phyloP scores from a whole-genome alignment of 2,113 vertebrate species.

The Silurus meridionalis region DNA sequence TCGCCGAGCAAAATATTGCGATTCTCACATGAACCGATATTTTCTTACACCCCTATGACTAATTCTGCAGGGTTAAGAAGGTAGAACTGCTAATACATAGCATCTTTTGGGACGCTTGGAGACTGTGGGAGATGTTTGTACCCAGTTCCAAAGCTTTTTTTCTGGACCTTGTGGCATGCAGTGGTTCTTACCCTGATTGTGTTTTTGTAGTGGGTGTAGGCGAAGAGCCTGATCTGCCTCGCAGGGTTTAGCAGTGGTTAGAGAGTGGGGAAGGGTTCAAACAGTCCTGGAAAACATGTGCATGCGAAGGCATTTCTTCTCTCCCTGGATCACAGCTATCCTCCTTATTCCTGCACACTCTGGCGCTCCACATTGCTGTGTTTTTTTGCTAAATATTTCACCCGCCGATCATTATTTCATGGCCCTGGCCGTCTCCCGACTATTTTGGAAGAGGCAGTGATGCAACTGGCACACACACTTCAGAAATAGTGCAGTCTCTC shows the following conservation, averaged over 20 bases:
- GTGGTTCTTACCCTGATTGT: not conserved
- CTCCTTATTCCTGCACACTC: constrained; percentile 58
- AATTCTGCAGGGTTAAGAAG: not conserved
- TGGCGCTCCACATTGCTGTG: constrained; percentile 61
- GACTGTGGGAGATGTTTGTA: not conserved
- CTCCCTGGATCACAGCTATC: constrained; percentile 52
- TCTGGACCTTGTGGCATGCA: not conserved
- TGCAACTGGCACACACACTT: constrained; percentile 19
- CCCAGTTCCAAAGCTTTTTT: not conserved
- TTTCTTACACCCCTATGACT: too few relatives aligned
- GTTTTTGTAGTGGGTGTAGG: not conserved
- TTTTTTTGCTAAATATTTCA: constrained; percentile 74
- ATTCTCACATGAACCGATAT: too few relatives aligned
- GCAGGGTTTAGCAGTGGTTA: constrained; percentile 32
- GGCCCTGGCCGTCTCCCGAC: constrained; percentile 61
- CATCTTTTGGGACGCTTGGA: not conserved
- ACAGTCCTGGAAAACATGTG: constrained; percentile 27
- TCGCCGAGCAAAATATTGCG: too few relatives aligned
- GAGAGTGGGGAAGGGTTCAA: constrained; percentile 15
- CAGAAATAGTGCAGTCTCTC: constrained; percentile 5
- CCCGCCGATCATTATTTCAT: constrained; percentile 74
- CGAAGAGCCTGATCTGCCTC: constrained; percentile 22
- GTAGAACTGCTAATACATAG: not conserved
- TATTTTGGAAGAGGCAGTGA: constrained; percentile 48
- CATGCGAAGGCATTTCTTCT: constrained; percentile 25